Evolutionary conservation across 2,888 invertebrate genomes (phyloP), one percentile per base, ranked within the genome.

Genomic region (Plutella xylostella): DNA sequence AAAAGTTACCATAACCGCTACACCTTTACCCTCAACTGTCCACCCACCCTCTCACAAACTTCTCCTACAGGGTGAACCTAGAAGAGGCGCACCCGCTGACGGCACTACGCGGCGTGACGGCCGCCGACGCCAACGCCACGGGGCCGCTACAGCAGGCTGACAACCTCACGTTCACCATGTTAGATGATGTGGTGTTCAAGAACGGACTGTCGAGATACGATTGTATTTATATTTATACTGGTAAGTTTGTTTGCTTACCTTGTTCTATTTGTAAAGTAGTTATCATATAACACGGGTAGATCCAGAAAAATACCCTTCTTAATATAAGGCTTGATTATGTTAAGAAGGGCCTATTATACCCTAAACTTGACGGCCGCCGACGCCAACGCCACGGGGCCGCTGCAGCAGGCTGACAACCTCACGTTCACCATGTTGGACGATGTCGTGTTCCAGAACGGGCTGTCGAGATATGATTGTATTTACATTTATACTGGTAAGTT

Each of bases 31-130:
- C 9, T 17, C 11, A n/a, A n/a, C n/a, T n/a, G n/a, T n/a, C n/a
- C n/a, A n/a, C n/a, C n/a, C n/a, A n/a, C n/a, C n/a, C n/a, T n/a
- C n/a, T n/a, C n/a, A n/a, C n/a, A n/a, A n/a, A n/a, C n/a, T n/a
- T n/a, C n/a, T n/a, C 48, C 60, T 69, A 39, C 62, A 90, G 90
- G 78, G 88, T 89, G 19, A 89, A 85, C 56, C 64, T 77, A 34
- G 86, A 87, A 58, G 87, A 87, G 55, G 34, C 50, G 0, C 57
- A 71, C 11, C 65, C 72, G 0, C 31, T 50, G 3, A 4, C 51
- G 0, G 44, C 52, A 9, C 40, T 64, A 46, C 48, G 56, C n/a
- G n/a, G n/a, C n/a, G n/a, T n/a, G n/a, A n/a, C n/a, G 1, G 48
- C 3, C 0, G 14, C 61, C 17, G 48, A 37, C 4, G 12, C 7